Conservation (phyloP, 2,888 invertebrate species). For the Pelosia muscerda region DNA sequence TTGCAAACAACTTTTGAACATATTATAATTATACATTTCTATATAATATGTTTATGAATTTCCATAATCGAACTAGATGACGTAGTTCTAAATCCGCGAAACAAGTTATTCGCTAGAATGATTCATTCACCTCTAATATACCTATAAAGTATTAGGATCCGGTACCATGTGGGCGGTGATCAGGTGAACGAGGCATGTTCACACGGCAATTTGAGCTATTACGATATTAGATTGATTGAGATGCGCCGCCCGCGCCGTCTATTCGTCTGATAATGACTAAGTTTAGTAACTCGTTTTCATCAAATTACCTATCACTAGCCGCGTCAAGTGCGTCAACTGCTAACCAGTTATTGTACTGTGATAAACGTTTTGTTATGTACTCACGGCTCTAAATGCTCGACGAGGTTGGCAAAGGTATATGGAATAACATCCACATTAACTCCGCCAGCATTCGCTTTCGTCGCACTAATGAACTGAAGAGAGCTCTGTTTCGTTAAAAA, state of each 20-base stretch:
- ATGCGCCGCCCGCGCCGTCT: slow-evolving; percentile 55
- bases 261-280: slow-evolving; percentile 55
- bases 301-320: slow-evolving; percentile 41
- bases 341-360: slow-evolving; percentile 6
- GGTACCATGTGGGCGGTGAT: slow-evolving; percentile 65
- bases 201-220: slow-evolving; percentile 72
- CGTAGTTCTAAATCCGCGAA: slow-evolving; percentile 48
- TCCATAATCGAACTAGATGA: slow-evolving; percentile 51
- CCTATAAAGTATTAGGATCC: slow-evolving; percentile 57
- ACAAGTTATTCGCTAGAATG: slow-evolving; percentile 53
- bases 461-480: not conserved
- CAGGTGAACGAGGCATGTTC: slow-evolving; percentile 71
- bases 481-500: not conserved
- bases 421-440: not conserved
- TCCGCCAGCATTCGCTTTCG: not conserved
- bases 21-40: slow-evolving; percentile 11
- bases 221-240: slow-evolving; percentile 67
- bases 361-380: not conserved
- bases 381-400: not conserved
- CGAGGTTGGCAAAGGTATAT: not conserved
- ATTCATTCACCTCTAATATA: slow-evolving; percentile 61
- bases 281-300: slow-evolving; percentile 54
- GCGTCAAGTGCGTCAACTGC: not conserved
- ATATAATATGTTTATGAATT: slow-evolving; percentile 43
- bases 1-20: not conserved